Base-by-base conservation (phyloP, 2,797 vertebrate species). In the Mormyrops boulengeri region DNA sequence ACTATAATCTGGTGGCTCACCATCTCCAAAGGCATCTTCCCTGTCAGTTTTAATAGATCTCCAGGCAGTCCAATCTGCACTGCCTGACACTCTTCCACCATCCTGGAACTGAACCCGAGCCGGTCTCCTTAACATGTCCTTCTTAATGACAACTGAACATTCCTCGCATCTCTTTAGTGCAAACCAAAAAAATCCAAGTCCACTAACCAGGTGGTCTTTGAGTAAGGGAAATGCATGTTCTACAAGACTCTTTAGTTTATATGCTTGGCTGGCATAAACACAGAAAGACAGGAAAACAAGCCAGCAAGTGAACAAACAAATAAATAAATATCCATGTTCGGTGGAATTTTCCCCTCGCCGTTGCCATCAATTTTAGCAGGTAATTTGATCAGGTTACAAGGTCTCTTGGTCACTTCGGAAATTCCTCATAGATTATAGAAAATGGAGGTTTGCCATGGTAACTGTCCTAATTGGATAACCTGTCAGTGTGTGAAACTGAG, bases 11-110 rank as follows among this genome's bases (percentile, higher is more conserved):
- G 97, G 94, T 96, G 93, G 95, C 95, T 97, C 96, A 95, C 96
- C 96, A 95, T 96, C 95, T 95, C 95, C 95, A 93, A 96, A 85
- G 95, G 95, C 96, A 95, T 95, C 96, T 96, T 95, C 95, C 93
- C 96, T 98, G 97, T 98, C 98, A 98, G 95, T 95, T 97, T 97
- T 97, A 98, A 99, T 99, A 97, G 96, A 96, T 95, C 96, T 94
- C 97, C 96, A 96, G 96, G 97, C 95, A 96, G 96, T 95, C 97
- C 96, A 97, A 96, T 98, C 97, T 98, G 97, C 92, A 95, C 94
- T 91, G 94, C 92, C 95, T 95, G 96, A 96, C 96, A 96, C 93
- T 95, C 96, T 96, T 95, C 95, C 94, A 95, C 97, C 95, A 94
- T 95, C 95, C 91, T 91, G 89, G 91, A 92, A 94, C 96, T 95